These are phyloP conservation scores for Knipowitschia caucasica DNA, from an alignment of 2,797 vertebrate species.

Conservation along the genomic window DNA sequence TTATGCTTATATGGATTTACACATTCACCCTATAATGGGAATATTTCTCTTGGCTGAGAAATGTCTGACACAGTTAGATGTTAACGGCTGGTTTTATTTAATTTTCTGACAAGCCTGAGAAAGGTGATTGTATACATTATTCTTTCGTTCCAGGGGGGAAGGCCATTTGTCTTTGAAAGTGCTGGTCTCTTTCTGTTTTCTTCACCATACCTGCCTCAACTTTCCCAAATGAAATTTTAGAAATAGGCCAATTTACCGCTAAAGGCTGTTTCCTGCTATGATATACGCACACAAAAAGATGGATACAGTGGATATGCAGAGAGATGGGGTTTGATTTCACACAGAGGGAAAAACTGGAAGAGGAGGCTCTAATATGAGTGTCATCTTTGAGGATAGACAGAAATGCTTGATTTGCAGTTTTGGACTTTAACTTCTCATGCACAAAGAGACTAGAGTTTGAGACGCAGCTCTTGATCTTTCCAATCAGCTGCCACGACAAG, in stretches of 20 bases:
- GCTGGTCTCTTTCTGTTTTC: slow-evolving; percentile 36
- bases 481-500: slow-evolving; percentile 62
- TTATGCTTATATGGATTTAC: slow-evolving; percentile 71
- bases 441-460: slow-evolving; percentile 48
- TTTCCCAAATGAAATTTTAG: slow-evolving; percentile 65
- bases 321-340: slow-evolving; percentile 47
- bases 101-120: slow-evolving; percentile 25
- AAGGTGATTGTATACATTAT: slow-evolving; percentile 14
- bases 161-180: slow-evolving; percentile 44
- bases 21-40: slow-evolving; percentile 69
- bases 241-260: slow-evolving; percentile 74
- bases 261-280: slow-evolving; percentile 65
- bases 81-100: slow-evolving; percentile 43
- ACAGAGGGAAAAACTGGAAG: slow-evolving; percentile 38
- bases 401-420: slow-evolving; percentile 69
- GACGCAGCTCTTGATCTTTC: slow-evolving; percentile 62
- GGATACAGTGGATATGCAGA: slow-evolving; percentile 55
- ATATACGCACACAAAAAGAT: slow-evolving; percentile 51
- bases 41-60: slow-evolving; percentile 54
- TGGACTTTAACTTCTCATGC: slow-evolving; percentile 53
- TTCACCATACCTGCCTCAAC: slow-evolving; percentile 52
- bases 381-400: slow-evolving; percentile 56
- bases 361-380: slow-evolving; percentile 54
- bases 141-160: slow-evolving; percentile 33
- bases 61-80: slow-evolving; percentile 38